phyloP scores from a whole-genome alignment of 2,888 invertebrate species.

The Xanthia icteritia region DNA sequence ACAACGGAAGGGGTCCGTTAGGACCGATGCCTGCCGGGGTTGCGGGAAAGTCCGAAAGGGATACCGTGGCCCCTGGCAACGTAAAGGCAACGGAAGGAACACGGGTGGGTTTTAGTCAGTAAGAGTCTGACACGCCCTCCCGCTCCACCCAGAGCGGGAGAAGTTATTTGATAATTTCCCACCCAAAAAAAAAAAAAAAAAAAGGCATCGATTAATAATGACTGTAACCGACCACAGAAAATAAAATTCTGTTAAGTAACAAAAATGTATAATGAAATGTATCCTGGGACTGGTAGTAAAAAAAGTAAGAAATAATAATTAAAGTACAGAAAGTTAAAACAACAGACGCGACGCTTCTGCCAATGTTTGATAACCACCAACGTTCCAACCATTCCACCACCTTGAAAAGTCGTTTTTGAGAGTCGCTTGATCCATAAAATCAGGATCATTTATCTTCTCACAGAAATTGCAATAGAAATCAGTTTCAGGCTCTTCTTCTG shows the following conservation, averaged over 20 bases:
- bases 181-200: no score
- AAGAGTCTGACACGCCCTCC: no score
- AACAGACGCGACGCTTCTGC: not conserved
- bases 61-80: no score
- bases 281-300: not conserved
- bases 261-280: not conserved
- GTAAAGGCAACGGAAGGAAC: no score
- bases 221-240: no score
- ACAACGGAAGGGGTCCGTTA: no score
- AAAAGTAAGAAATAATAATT: not conserved
- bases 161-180: no score
- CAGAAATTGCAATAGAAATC: slow-evolving; percentile 66
- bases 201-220: no score
- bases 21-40: no score
- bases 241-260: not conserved
- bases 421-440: slow-evolving; percentile 20
- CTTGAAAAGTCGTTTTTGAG: slow-evolving; percentile 9
- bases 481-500: slow-evolving; percentile 53
- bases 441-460: slow-evolving; percentile 38
- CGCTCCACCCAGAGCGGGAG: no score
- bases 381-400: slow-evolving; percentile 44
- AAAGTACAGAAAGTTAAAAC: not conserved
- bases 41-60: no score
- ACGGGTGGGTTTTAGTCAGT: no score
- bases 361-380: not conserved